These are phyloP conservation scores for Zelleria hepariella DNA, from an alignment of 2,888 invertebrate species.

Conservation along the genomic window DNA sequence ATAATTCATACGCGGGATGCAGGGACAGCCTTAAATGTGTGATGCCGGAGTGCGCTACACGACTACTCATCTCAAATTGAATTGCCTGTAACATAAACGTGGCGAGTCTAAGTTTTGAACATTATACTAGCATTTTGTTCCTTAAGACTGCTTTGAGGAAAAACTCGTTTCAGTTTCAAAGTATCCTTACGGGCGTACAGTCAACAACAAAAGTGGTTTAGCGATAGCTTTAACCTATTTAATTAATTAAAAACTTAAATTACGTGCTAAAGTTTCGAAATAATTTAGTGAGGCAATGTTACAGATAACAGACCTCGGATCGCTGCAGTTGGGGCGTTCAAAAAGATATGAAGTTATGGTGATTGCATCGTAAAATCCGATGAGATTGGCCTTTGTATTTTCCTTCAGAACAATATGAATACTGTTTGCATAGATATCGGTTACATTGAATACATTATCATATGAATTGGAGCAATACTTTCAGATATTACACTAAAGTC, in stretches of 20 bases:
- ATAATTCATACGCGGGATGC: constrained; percentile 47
- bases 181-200: neutral
- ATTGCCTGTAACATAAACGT: constrained; percentile 27
- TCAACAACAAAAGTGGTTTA: neutral
- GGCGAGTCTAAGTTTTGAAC: constrained; percentile 2
- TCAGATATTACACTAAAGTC: too few species aligned
- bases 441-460: neutral
- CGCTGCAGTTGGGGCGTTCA: neutral
- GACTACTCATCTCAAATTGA: constrained; percentile 31
- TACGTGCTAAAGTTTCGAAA: too few species aligned
- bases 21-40: constrained; percentile 29
- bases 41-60: constrained; percentile 21
- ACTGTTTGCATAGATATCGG: neutral
- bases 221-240: too few species aligned
- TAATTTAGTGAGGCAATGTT: neutral
- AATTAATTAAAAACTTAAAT: too few species aligned
- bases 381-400: neutral
- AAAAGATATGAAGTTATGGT: neutral
- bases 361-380: neutral
- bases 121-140: neutral
- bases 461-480: neutral
- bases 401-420: neutral
- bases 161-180: neutral
- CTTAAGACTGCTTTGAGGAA: neutral
- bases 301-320: neutral